Evolutionary conservation across 2,113 vertebrate genomes (phyloP), one percentile per base, ranked within the genome.

Genomic region (Phoenicopterus ruber): DNA sequence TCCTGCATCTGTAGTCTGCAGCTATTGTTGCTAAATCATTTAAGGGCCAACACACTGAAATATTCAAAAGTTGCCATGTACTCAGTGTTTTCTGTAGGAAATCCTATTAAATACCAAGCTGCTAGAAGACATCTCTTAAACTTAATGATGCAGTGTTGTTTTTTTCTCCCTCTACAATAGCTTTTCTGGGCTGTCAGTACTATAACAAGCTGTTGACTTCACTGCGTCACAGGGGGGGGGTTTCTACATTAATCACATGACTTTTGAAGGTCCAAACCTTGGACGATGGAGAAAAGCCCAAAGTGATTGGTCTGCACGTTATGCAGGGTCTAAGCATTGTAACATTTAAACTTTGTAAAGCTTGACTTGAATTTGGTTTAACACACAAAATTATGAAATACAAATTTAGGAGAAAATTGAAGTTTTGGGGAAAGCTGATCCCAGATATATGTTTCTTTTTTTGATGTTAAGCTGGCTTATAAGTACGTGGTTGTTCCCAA

Each of bases 151-250:
- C 25, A 46, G 17, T 38, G 46, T 24, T 87, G 32, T 17, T 78
- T 58, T 79, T 38, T 52, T 29, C 25, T 82, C 24, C 87, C 40
- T 67, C 25, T 67, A 31, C 42, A 76, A 52, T 32, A 80, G 8
- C 21, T 76, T 90, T 80, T 21, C 72, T 31, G 32, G 28, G 8
- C 13, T 86, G 34, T 59, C 38, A 76, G 42, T 54, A 34, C 71
- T 54, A 7, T 36, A 69, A 50, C 7, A 73, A 81, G 36, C 40
- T 86, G 40, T 36, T 91, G 67, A 84, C 26, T 91, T 94, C 2
- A 6, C 20, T 66, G 20, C 12, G 59, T 89, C 31, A 52, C 5
- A 59, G 7, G 31, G 5, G 0, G 1, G 1, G 40, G 59, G 58
- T 76, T 66, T 4, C 46, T 87, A 22, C 7, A 4, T 66, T 73